phyloP scores from a whole-genome alignment of 2,888 invertebrate genomes.

The Megamerina dolium region DNA sequence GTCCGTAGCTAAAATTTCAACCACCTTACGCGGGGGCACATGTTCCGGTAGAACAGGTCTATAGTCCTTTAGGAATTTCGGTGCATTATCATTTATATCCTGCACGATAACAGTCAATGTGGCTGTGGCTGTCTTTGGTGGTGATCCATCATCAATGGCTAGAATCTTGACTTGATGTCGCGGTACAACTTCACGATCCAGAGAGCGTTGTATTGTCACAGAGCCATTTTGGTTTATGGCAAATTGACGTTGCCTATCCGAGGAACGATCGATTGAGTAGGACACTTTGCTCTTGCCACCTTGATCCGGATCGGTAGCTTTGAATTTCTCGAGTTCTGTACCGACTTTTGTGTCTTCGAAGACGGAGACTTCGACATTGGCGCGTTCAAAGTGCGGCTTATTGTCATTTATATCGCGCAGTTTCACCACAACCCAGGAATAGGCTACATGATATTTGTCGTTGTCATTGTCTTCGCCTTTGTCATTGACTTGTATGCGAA shows the following conservation, averaged over 20 bases:
- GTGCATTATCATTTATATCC: slow-evolving; percentile 93
- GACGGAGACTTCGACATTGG: slow-evolving; percentile 87
- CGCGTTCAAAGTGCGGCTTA: slow-evolving; percentile 88
- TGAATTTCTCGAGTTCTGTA: slow-evolving; percentile 85
- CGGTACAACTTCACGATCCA: slow-evolving; percentile 92
- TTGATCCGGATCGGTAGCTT: slow-evolving; percentile 93
- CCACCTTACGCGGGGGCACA: slow-evolving; percentile 83
- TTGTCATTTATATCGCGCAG: slow-evolving; percentile 96
- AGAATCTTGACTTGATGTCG: slow-evolving; percentile 93
- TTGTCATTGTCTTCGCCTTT: slow-evolving; percentile 93
- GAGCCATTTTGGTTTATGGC: slow-evolving; percentile 92
- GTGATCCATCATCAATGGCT: slow-evolving; percentile 90
- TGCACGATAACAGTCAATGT: slow-evolving; percentile 90
- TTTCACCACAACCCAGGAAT: slow-evolving; percentile 90
- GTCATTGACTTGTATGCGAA: slow-evolving; percentile 90
- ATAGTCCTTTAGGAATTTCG: slow-evolving; percentile 87
- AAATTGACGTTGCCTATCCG: slow-evolving; percentile 89
- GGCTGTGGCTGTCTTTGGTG: slow-evolving; percentile 89
- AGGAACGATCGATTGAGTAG: slow-evolving; percentile 85
- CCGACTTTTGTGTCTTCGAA: slow-evolving; percentile 90
- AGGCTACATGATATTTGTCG: slow-evolving; percentile 95
- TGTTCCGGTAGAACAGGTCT: slow-evolving; percentile 90
- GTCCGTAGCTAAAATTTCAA: slow-evolving; percentile 88
- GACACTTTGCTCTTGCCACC: slow-evolving; percentile 87
- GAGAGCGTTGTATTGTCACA: slow-evolving; percentile 84